Base-by-base conservation (phyloP, 2,888 invertebrate species). In the Troilus luridus region DNA sequence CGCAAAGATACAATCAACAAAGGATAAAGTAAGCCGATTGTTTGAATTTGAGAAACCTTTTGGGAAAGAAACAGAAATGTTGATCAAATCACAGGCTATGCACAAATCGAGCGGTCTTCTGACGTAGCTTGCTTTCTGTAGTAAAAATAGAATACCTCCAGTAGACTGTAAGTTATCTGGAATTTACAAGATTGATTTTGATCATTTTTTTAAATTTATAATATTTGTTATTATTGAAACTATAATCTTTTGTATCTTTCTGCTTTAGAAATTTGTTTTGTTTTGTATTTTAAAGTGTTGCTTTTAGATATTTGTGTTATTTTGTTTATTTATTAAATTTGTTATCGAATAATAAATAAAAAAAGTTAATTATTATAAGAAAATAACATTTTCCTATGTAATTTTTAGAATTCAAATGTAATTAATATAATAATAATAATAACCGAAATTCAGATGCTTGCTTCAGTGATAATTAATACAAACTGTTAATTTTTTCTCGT, bases 31-130 rank as follows among this genome's bases (percentile, higher is more conserved):
- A 11, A 91, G 90, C 24, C 41, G 91, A 17, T 88, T 92, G 60
- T 92, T 92, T 88, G 92, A 92, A 91, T 88, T 88, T 64, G 92
- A 92, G 56, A 92, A 92, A 91, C 91, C 92, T 14, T 92, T 90
- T 85, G 92, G 93, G n/a, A 92, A 92, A 77, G 92, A 92, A 91
- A 92, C 92, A 11, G 92, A 92, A 81, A 91, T 92, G 72, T 88
- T 93, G 60, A 92, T 93, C 54, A 92, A 92, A 90, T 92, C 92
- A 41, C 92, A 93, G 41, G 90, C 90, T 27, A 58, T 77, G 58
- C 90, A 90, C 24, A 90, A 90, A 90, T 72, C 90, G 27, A 90
- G 72, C 77, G 77, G 90, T 58, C 64, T 90, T 77, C 64, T 90
- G 0, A 90, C 90, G 24, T 89, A 67, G 62, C 27, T 17, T 88